Percentiles rank a stretch among this genome's conserved stretches.
Evolutionary conservation across 2,797 vertebrate species (phyloP).

Genomic region (Naso thynnoides): DNA sequence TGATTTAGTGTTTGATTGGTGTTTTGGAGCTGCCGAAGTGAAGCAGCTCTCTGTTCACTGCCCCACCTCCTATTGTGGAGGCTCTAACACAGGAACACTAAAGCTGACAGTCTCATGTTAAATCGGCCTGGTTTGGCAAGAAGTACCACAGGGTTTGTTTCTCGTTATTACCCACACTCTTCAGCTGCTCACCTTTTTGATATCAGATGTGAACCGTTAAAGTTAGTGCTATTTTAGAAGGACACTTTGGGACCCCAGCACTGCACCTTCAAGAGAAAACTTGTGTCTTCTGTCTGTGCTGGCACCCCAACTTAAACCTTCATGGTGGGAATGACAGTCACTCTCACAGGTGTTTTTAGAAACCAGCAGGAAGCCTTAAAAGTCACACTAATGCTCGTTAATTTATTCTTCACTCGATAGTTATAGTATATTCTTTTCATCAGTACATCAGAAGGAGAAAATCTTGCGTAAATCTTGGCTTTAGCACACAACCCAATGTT

Average conservation of each 20-base stretch:
- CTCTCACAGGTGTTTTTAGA: conserved; percentile 22
- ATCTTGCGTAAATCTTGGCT: conserved; percentile 57
- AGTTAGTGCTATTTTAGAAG: conserved; percentile 36
- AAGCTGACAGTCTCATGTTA: conserved; percentile 71
- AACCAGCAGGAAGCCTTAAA: conserved; percentile 20
- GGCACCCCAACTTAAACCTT: conserved; percentile 16
- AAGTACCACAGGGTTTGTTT: conserved; percentile 13
- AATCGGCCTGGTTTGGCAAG: conserved; percentile 33
- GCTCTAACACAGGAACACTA: conserved; percentile 78
- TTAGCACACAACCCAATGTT: conserved; percentile 44
- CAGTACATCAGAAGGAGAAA: conserved; percentile 39
- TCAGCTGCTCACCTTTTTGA: conserved; percentile 16
- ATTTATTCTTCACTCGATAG: conserved; percentile 32
- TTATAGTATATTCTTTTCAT: conserved; percentile 42
- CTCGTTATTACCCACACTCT: conserved; percentile 26
- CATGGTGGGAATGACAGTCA: conserved; percentile 1
- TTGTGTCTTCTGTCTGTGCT: conserved; percentile 16
- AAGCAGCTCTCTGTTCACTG: conserved; percentile 48
- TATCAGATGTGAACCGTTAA: conserved; percentile 31
- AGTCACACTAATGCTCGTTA: conserved; percentile 10
- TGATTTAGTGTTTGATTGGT: conserved; percentile 65
- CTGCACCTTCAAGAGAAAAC: conserved; percentile 44
- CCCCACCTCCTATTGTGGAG: conserved; percentile 59
- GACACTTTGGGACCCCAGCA: conserved; percentile 17
- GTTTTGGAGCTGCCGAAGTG: conserved; percentile 57